Conservation (phyloP, 2,888 invertebrate species). For the Emesis furor region DNA sequence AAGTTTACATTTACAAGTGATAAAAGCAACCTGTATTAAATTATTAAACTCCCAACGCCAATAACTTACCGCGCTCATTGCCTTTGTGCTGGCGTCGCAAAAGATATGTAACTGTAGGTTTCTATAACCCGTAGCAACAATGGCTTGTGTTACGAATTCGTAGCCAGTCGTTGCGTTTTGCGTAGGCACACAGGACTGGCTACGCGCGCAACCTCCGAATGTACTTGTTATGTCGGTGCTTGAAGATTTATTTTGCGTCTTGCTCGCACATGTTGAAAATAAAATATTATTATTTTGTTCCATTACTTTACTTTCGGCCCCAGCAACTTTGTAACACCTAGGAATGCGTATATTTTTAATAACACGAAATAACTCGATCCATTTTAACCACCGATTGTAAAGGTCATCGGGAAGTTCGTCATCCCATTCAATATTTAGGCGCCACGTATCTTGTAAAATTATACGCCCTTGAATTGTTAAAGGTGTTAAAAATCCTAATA, state of each 20-base stretch:
- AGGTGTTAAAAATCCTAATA: conserved; percentile 69
- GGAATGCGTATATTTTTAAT: background rate
- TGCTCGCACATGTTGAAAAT: background rate
- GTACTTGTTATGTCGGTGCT: too few relatives aligned
- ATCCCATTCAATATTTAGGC: background rate
- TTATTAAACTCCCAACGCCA: conserved; percentile 43
- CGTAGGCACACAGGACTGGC: background rate
- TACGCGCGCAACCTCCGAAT: too few relatives aligned
- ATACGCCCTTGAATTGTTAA: conserved; percentile 71
- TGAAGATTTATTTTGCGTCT: too few relatives aligned
- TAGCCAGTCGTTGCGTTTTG: background rate
- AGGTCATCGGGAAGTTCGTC: background rate
- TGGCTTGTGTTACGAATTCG: background rate
- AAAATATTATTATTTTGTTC: too few relatives aligned
- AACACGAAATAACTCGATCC: background rate
- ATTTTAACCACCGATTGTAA: background rate
- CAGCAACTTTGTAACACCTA: background rate
- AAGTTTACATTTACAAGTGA: conserved; percentile 1
- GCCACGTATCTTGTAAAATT: conserved; percentile 58
- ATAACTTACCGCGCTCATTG: conserved; percentile 51
- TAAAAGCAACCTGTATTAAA: background rate
- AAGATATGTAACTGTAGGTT: conserved; percentile 57
- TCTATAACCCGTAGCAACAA: conserved; percentile 11
- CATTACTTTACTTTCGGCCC: too few relatives aligned
- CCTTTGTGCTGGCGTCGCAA: conserved; percentile 46